phyloP scores from a whole-genome alignment of 1,140 invertebrate species.

The Rhysida immarginata region DNA sequence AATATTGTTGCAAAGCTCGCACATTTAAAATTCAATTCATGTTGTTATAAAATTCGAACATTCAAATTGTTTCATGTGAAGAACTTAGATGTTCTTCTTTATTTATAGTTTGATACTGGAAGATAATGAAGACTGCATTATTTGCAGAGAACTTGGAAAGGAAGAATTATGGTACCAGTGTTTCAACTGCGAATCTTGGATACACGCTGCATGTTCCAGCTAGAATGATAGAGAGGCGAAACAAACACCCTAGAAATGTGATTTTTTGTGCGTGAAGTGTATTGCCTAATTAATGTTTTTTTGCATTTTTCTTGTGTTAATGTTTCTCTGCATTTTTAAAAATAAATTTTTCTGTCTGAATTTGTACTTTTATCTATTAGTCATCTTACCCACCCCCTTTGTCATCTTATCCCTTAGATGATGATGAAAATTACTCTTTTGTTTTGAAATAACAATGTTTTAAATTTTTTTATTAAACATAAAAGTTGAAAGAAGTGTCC shows the following conservation, averaged over 20 bases:
- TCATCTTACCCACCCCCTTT: not conserved
- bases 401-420: not conserved
- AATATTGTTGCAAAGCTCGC: too few relatives aligned
- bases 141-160: not conserved
- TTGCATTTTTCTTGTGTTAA: not conserved
- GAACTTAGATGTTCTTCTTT: too few relatives aligned
- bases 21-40: too few relatives aligned
- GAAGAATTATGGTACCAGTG: not conserved
- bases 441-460: not conserved
- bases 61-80: too few relatives aligned
- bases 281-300: not conserved
- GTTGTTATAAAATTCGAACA: too few relatives aligned
- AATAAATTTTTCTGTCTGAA: not conserved
- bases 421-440: not conserved
- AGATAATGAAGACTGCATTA: not conserved
- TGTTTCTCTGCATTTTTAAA: not conserved
- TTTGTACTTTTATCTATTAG: not conserved
- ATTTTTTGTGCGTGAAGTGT: not conserved
- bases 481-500: not conserved
- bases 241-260: not conserved
- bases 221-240: not conserved
- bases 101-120: too few relatives aligned
- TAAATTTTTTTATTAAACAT: not conserved
- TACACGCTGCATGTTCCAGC: not conserved
- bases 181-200: not conserved